Percentiles rank a stretch among this genome's conserved stretches.
phyloP scores from a whole-genome alignment of 1,140 invertebrate species.

The Daktulosphaira vitifoliae region DNA sequence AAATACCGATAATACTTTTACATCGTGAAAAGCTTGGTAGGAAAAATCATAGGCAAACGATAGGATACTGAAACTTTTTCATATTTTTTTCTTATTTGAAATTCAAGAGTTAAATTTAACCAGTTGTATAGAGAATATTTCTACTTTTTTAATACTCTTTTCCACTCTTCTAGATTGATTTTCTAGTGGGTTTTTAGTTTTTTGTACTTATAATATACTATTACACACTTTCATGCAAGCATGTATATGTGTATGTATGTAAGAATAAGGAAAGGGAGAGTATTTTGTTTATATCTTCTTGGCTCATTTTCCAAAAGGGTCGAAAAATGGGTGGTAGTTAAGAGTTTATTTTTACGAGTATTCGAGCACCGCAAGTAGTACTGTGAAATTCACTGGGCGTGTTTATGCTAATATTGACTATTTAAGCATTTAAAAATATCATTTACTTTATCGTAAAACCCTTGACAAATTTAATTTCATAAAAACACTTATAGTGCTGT shows the following conservation, averaged over 20 bases:
- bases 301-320: slow-evolving; percentile 7
- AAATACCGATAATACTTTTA: no score
- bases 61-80: no score
- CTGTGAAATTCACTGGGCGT: slow-evolving; percentile 22
- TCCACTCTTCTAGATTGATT: slow-evolving; percentile 29
- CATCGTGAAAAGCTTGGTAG: no score
- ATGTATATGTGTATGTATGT: no score
- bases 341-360: slow-evolving; percentile 25
- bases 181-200: not conserved
- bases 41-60: no score
- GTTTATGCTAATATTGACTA: slow-evolving; percentile 29
- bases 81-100: slow-evolving; percentile 16
- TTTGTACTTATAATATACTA: not conserved
- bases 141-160: slow-evolving; percentile 19
- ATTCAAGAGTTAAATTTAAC: slow-evolving; percentile 18
- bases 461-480: no score
- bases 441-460: no score
- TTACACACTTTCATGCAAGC: no score
- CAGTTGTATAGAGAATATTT: not conserved
- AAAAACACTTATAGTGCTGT: no score
- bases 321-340: slow-evolving; percentile 25
- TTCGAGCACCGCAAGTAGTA: not conserved
- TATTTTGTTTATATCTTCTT: no score
- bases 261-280: no score
- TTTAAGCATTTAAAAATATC: slow-evolving; percentile 5